phyloP scores from a whole-genome alignment of 2,888 invertebrate genomes.

The Diaperis boleti region DNA sequence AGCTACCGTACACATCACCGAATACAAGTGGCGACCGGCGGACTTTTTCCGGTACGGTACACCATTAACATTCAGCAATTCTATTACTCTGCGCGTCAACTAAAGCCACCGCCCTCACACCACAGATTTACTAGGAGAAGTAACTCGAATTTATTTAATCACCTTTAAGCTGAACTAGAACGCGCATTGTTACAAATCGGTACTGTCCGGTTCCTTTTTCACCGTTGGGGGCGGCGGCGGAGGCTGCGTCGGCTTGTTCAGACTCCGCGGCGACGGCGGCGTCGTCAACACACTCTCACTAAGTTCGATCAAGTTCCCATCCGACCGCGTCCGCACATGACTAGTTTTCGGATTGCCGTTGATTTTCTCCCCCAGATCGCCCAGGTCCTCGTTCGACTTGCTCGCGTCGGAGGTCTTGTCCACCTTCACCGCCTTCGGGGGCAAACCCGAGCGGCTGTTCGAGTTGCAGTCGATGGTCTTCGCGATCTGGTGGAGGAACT shows the following conservation, averaged over 20 bases:
- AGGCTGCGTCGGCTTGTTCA: constrained; percentile 65
- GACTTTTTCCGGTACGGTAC: too few relatives aligned
- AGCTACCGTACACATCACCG: too few relatives aligned
- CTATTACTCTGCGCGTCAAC: too few relatives aligned
- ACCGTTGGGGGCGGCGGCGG: constrained; percentile 63
- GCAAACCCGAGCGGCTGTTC: constrained; percentile 39
- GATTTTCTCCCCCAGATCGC: constrained; percentile 48
- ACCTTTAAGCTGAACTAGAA: constrained; percentile 37
- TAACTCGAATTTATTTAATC: constrained; percentile 49
- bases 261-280: constrained; percentile 60
- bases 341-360: constrained; percentile 61
- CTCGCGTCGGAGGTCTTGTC: constrained; percentile 44
- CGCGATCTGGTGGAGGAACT: constrained; percentile 60
- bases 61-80: too few relatives aligned
- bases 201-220: constrained; percentile 58
- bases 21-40: too few relatives aligned
- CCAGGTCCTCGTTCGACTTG: constrained; percentile 51
- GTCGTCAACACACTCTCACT: constrained; percentile 50
- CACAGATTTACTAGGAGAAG: constrained; percentile 35
- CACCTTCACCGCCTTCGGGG: constrained; percentile 39
- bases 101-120: too few relatives aligned
- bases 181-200: constrained; percentile 59
- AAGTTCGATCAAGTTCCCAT: constrained; percentile 64
- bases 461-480: constrained; percentile 58
- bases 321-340: constrained; percentile 65